Base-by-base conservation (phyloP, 2,888 invertebrate species). In the Eupithecia dodoneata region DNA sequence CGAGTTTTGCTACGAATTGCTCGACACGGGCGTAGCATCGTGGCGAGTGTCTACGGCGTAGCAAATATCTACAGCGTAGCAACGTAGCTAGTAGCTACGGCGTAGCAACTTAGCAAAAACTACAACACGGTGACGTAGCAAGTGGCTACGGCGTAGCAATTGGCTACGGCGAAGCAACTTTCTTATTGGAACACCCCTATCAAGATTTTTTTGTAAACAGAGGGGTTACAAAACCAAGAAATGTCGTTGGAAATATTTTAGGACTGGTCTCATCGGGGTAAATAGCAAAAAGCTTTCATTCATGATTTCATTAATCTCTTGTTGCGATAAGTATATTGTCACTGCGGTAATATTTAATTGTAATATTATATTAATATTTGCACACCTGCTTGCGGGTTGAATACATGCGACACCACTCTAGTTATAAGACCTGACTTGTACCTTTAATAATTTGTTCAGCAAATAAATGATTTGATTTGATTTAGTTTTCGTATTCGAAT, bases 1-100 rank as follows among this genome's bases (percentile, higher is more conserved):
- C 71, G 65, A 76, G 66, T 76, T 73, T 45, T 74, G 76, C 73
- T 71, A 74, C 71, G 73, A 76, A 76, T 71, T 52, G 63, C 49
- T 73, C 71, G 72, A 73, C 73, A 72, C 49, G 70, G 69, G 69
- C 45, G 71, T 72, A 67, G 75, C 71, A 72, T 10, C 63, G 63
- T 63, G 12, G 75, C 71, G 45, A 52, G 49, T 12, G 67, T 13
- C 66, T 42, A 42, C 66, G 66, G 42, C 13, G 65, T 65, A 65
- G 65, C 30, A 12, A 55, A 4, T 55, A 15, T 12, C 12, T 15
- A 15, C 52, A 4, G 13, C 52, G 52, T 55, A 55, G 52, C 52
- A 55, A 44, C 44, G 44, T 44, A 7, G 44, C 44, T 4, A 7
- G 3, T 55, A 41, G 4, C 65, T 65, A 65, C 65, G 13, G 65